These are phyloP conservation scores for Enteromius viviparus DNA, from an alignment of 2,797 vertebrate genomes.

Conservation along the genomic window DNA sequence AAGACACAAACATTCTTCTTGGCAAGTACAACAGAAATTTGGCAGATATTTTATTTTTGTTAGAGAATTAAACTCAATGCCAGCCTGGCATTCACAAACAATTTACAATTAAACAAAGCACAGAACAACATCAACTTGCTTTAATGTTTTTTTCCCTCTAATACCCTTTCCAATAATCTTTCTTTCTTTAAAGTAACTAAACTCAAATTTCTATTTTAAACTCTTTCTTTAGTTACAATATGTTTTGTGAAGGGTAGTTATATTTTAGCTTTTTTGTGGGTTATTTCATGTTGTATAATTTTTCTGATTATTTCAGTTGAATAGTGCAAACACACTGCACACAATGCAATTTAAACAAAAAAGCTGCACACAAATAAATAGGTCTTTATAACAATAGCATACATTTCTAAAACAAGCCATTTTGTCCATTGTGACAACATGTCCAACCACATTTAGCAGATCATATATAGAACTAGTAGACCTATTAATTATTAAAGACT, in stretches of 20 bases:
- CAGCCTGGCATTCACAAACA: not conserved
- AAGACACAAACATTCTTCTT: not conserved
- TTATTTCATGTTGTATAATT: not conserved
- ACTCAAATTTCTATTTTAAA: not conserved
- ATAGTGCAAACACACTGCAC: not conserved
- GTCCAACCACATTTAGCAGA: not conserved
- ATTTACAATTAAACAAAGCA: not conserved
- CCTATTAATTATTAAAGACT: slow-evolving; percentile 1
- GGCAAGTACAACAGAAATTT: not conserved
- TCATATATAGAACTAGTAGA: slow-evolving; percentile 4
- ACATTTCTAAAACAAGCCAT: not conserved
- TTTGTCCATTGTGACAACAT: not conserved
- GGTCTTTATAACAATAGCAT: not conserved
- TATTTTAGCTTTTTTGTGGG: not conserved
- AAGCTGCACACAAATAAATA: not conserved
- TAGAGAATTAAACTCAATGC: not conserved
- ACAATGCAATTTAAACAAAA: not conserved
- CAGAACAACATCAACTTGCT: not conserved
- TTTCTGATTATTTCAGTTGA: not conserved
- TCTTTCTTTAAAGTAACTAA: not conserved
- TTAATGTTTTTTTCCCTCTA: not conserved
- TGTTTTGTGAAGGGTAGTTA: not conserved
- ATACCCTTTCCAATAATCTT: not conserved
- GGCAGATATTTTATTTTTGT: not conserved
- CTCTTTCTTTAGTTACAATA: not conserved